Conservation (phyloP, 2,797 vertebrate genomes). For the Pseudomugil gertrudae region DNA sequence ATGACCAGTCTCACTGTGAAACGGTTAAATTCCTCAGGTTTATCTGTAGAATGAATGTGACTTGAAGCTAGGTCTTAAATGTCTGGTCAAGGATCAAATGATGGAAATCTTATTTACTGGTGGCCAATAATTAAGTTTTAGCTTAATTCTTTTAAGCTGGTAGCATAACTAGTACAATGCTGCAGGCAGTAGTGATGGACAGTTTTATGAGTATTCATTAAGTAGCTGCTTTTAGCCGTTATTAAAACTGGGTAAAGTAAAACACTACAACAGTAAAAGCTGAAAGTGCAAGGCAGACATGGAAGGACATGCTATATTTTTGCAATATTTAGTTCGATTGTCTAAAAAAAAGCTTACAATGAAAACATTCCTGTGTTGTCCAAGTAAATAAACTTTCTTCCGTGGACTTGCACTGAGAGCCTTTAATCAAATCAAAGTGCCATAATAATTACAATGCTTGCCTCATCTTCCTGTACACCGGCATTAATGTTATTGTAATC, state of each 20-base stretch:
- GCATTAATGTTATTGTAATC: conserved; percentile 42
- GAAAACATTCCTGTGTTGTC: conserved; percentile 51
- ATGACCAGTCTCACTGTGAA: conserved; percentile 45
- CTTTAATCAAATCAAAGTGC: conserved; percentile 50
- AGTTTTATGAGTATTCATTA: neutral
- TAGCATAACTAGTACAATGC: neutral
- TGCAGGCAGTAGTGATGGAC: neutral
- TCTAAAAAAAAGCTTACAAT: neutral
- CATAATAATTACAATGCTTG: conserved; percentile 27
- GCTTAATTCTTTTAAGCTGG: neutral
- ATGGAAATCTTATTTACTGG: neutral
- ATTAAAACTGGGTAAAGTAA: neutral
- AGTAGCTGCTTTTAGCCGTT: neutral
- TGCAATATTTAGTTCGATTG: neutral
- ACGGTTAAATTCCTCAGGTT: conserved; percentile 43
- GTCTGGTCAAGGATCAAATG: neutral
- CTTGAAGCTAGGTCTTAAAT: conserved; percentile 15
- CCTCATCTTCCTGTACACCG: conserved; percentile 54
- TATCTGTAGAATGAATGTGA: conserved; percentile 3
- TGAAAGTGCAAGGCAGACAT: neutral
- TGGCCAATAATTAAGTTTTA: neutral
- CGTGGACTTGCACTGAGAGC: no score
- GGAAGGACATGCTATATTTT: neutral
- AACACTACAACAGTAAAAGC: conserved; percentile 1
- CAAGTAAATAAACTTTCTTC: neutral